Evolutionary conservation across 2,888 invertebrate species (phyloP).

Genomic region (Papilio protenor): DNA sequence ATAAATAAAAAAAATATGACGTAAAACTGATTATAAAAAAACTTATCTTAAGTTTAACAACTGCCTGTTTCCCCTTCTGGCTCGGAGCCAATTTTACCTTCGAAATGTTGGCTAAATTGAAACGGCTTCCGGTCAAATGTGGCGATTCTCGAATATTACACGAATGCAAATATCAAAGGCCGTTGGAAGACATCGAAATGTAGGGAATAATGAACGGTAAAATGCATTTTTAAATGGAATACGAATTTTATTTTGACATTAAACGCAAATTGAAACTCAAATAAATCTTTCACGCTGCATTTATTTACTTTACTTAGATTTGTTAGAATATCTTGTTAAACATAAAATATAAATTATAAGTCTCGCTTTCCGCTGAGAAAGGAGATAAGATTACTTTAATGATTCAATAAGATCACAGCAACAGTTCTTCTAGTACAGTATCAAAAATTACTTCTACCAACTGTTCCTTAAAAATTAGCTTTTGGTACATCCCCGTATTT

Average conservation of each 20-base stretch:
- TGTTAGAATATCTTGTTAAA: no score
- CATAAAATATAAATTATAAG: no score
- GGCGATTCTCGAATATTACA: conserved; percentile 44
- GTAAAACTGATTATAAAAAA: background rate
- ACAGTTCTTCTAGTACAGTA: no score
- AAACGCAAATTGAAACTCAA: no score
- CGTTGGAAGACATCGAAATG: background rate
- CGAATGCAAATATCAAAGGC: conserved; percentile 25
- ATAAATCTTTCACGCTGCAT: no score
- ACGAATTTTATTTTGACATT: background rate
- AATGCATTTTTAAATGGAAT: background rate
- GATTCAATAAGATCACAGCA: no score
- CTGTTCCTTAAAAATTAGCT: no score
- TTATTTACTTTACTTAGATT: no score
- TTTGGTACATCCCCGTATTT: no score
- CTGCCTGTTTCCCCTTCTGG: conserved; percentile 20
- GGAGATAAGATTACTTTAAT: no score
- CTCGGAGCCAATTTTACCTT: conserved; percentile 42
- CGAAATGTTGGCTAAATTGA: conserved; percentile 23
- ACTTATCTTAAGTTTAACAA: background rate
- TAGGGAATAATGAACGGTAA: background rate
- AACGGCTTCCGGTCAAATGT: conserved; percentile 43
- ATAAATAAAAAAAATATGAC: background rate
- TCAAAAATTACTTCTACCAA: no score
- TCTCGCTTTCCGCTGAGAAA: no score